Base-by-base conservation (phyloP, 2,113 vertebrate genomes). In the Scartelaos histophorus region DNA sequence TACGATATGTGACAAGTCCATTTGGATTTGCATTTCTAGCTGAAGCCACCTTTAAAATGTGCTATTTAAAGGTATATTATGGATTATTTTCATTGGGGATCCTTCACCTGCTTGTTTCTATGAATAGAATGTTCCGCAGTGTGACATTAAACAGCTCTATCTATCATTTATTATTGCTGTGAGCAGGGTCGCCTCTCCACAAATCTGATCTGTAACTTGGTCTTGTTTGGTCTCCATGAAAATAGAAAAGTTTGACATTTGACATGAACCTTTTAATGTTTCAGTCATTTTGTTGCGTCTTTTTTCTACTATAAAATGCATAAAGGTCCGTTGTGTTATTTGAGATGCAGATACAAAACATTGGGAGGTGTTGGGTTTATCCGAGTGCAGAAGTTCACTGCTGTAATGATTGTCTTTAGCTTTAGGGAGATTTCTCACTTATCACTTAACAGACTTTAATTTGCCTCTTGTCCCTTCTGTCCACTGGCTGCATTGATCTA, bases 371-470 rank as follows among this genome's bases (percentile, higher is more conserved):
- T 81, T 84, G 80, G 85, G 85, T 90, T 83, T 82, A 76, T 80
- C 75, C 82, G 81, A 80, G 87, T 83, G 71, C 86, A 80, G 69
- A 76, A 75, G 86, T 87, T 91, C 91, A 45, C 85, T 86, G 91
- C 76, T 87, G 65, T 89, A 89, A 87, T 87, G 82, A 92, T 89
- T 87, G 82, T 73, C 79, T 86, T 69, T 83, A 79, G 84, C 88
- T 71, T 61, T 67, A 83, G 84, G 83, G 73, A 79, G 72, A 84
- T 87, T 88, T 85, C 81, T 87, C 82, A 87, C 83, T n/a, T 89
- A 90, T 87, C 88, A 90, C 88, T 91, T 90, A 91, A 89, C 89
- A 84, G 64, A 85, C 82, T 90, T 92, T 89, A 91, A 91, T 91
- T 88, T 90, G 87, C 76, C 24, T 34, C 84, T 84, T 88, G 87